Percentiles rank a stretch among this genome's conserved stretches.
These are phyloP conservation scores for Cecidostiba fungosa DNA, from an alignment of 2,888 invertebrate genomes.

Conservation along the genomic window DNA sequence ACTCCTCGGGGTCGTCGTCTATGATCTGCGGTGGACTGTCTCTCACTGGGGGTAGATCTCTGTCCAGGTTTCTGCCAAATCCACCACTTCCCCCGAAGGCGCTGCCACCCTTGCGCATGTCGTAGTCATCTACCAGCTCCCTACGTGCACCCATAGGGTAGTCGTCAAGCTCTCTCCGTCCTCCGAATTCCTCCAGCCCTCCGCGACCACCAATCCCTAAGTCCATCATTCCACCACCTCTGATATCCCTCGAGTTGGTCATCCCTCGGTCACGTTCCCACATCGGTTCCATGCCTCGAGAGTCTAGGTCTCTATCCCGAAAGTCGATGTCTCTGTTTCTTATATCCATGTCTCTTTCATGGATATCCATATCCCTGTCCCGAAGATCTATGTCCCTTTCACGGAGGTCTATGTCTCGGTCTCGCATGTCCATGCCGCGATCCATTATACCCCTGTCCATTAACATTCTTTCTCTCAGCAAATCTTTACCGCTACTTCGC, in stretches of 20 bases:
- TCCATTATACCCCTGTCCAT: constrained; percentile 31
- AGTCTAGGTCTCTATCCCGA: constrained; percentile 24
- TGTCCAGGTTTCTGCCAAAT: constrained; percentile 19
- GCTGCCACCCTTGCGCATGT: constrained; percentile 18
- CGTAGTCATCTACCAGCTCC: constrained; percentile 37
- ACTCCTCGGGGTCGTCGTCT: constrained; percentile 52
- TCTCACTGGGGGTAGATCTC: constrained; percentile 10
- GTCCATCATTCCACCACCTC: constrained; percentile 8
- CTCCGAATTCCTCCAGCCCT: constrained; percentile 16
- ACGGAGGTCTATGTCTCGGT: constrained; percentile 34
- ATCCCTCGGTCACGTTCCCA: constrained; percentile 26
- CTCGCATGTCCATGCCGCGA: constrained; percentile 27
- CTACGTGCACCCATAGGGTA: neutral
- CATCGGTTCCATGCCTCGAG: neutral
- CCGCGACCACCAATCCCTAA: neutral
- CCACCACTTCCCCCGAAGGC: neutral
- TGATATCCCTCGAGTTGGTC: neutral
- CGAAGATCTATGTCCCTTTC: constrained; percentile 34
- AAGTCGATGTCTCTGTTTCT: constrained; percentile 24
- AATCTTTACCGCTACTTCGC: neutral
- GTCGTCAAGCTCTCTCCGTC: neutral
- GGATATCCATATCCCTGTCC: constrained; percentile 20
- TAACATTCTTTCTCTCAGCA: neutral
- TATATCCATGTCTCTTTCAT: constrained; percentile 27
- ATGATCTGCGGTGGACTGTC: neutral